These are phyloP conservation scores for Sialis lutaria DNA, from an alignment of 2,888 invertebrate genomes.

Conservation along the genomic window DNA sequence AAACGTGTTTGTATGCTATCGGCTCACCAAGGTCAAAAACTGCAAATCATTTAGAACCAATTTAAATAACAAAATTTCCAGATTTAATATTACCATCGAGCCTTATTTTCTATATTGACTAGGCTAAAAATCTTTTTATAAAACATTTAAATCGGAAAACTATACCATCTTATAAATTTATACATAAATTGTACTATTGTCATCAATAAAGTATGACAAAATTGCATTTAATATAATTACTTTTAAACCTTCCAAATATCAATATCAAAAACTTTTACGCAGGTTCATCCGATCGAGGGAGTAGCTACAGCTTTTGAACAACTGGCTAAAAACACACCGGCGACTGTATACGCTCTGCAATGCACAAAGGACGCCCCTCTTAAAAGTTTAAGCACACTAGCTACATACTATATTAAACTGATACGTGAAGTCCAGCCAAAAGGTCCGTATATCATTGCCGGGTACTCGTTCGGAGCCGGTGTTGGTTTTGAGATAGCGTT, in stretches of 20 bases:
- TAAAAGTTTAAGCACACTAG: slow-evolving; percentile 50
- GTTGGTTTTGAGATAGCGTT: slow-evolving; percentile 91
- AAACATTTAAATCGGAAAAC: not conserved
- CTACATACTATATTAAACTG: slow-evolving; percentile 51
- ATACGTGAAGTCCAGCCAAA: slow-evolving; percentile 57
- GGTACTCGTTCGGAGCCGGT: slow-evolving; percentile 91
- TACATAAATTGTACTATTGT: not conserved
- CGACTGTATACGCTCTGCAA: slow-evolving; percentile 78
- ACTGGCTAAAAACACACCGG: slow-evolving; percentile 53
- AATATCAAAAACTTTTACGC: slow-evolving; percentile 5
- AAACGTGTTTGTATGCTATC: no score
- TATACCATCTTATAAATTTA: not conserved
- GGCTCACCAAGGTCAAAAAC: no score
- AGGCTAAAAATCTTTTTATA: no score
- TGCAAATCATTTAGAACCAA: no score
- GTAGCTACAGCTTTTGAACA: slow-evolving; percentile 50
- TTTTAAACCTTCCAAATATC: not conserved
- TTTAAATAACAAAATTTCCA: no score
- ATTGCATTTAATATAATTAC: not conserved
- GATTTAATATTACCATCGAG: no score
- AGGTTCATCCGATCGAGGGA: slow-evolving; percentile 80
- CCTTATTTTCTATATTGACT: no score
- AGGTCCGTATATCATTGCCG: slow-evolving; percentile 78
- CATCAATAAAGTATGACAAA: not conserved
- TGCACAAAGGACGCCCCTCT: slow-evolving; percentile 64